These are phyloP conservation scores for Gymnocephalus cernua DNA, from an alignment of 2,113 vertebrate species.

Conservation along the genomic window DNA sequence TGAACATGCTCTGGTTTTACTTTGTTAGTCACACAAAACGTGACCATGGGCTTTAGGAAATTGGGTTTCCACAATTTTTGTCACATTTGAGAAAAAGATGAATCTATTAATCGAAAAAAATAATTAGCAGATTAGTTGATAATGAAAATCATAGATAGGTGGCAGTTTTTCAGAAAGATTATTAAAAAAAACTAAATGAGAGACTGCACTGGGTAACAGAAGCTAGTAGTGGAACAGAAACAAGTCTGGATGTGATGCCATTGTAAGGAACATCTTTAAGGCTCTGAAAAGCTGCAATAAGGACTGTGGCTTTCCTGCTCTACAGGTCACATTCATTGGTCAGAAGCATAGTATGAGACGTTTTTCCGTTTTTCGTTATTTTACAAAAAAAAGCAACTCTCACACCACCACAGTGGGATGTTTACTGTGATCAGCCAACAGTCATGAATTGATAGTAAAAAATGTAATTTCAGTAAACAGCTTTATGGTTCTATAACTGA, in stretches of 20 bases:
- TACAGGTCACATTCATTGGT: not conserved
- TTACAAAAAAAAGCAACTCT: not conserved
- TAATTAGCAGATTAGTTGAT: no score
- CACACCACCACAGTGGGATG: not conserved
- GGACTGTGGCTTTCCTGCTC: not conserved
- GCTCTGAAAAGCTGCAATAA: no score
- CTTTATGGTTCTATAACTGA: not conserved
- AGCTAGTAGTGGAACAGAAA: not conserved
- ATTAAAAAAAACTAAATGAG: not conserved
- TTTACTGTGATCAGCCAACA: not conserved
- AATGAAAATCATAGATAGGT: no score
- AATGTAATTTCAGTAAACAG: not conserved
- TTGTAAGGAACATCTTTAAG: no score
- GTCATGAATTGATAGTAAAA: not conserved
- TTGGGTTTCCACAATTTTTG: no score
- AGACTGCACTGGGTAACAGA: not conserved
- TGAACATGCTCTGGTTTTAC: no score
- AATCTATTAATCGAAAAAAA: no score
- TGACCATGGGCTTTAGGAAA: no score
- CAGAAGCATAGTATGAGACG: not conserved
- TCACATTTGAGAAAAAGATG: no score
- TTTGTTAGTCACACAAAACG: no score
- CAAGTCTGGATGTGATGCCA: no score
- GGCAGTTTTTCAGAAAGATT: not conserved
- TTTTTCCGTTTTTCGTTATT: not conserved